Evolutionary conservation across 2,797 vertebrate genomes (phyloP).

Genomic region (Tragopan temminckii): DNA sequence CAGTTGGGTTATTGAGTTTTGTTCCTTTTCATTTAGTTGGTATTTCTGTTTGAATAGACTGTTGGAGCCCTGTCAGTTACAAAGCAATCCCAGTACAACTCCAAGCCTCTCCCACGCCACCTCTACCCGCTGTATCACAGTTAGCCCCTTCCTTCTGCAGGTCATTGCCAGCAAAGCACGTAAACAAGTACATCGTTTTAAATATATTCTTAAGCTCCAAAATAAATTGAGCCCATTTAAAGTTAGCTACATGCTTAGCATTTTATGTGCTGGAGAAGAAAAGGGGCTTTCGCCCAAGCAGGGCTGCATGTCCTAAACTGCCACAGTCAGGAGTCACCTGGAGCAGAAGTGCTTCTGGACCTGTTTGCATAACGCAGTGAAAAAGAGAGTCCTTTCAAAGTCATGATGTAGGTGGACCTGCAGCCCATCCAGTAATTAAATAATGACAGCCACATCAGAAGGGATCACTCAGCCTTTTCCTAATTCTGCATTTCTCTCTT

Average conservation of each 20-base stretch:
- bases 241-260: neutral
- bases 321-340: fast-evolving
- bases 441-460: neutral
- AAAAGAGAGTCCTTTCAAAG: neutral
- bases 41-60: neutral
- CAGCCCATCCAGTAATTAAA: neutral
- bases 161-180: neutral
- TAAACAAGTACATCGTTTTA: neutral
- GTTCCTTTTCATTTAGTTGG: neutral
- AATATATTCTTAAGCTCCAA: neutral
- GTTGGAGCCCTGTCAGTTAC: neutral
- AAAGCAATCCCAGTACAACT: neutral
- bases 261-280: neutral
- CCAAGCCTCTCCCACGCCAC: neutral
- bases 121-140: neutral
- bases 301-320: fast-evolving
- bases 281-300: neutral
- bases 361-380: neutral
- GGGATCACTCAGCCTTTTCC: neutral
- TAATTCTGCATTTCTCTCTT: neutral
- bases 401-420: neutral
- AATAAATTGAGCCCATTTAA: neutral
- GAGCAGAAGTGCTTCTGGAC: neutral
- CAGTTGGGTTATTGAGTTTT: neutral
- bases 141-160: neutral